Percentiles rank a stretch among this genome's conserved stretches.
Evolutionary conservation across 2,113 vertebrate species (phyloP).

Genomic region (Chlamydotis undulata): DNA sequence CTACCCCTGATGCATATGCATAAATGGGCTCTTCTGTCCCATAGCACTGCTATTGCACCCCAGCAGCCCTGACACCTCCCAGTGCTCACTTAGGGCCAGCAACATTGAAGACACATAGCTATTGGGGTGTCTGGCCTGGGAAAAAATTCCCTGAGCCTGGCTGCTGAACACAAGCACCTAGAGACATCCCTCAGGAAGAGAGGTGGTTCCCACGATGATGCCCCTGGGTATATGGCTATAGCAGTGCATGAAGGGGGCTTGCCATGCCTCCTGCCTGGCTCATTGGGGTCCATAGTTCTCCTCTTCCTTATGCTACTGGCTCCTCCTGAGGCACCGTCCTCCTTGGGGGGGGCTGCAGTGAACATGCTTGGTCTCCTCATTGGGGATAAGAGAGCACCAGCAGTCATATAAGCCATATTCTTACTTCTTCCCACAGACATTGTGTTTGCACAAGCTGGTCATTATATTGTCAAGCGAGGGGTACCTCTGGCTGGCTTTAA

Average conservation of each 20-base stretch:
- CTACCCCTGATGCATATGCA: neutral
- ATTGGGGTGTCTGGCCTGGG: neutral
- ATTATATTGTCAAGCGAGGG: neutral
- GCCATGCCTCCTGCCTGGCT: neutral
- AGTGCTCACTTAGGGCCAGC: neutral
- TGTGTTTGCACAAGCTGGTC: neutral
- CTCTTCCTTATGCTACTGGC: neutral
- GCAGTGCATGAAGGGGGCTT: neutral
- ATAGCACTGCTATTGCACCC: neutral
- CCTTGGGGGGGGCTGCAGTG: neutral
- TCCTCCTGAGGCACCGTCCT: neutral
- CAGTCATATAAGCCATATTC: neutral
- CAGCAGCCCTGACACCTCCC: neutral
- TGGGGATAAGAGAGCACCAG: neutral
- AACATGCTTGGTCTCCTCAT: neutral
- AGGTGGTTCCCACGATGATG: neutral
- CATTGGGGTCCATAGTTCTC: neutral
- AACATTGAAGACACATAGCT: neutral
- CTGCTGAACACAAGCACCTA: neutral
- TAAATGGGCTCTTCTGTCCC: neutral
- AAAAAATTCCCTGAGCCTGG: neutral
- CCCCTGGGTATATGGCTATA: neutral
- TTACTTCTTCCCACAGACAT: neutral
- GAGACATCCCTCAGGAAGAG: neutral
- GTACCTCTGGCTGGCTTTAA: conserved; percentile 23